Percentiles rank a stretch among this genome's conserved stretches.
Evolutionary conservation across 2,797 vertebrate species (phyloP).

Genomic region (Glyptemys insculpta): DNA sequence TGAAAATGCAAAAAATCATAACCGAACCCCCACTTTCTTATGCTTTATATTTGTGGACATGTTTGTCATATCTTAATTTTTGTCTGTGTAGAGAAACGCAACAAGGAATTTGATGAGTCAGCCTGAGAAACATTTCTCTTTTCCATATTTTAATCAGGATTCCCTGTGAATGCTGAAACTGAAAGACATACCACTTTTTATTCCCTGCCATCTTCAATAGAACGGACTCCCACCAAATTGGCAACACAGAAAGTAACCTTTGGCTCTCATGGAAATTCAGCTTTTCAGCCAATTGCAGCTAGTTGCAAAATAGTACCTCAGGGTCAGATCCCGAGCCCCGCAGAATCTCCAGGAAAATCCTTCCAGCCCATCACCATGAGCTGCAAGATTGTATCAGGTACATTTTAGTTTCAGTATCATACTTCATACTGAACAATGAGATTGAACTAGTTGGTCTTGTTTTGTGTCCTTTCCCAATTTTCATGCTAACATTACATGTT

Average conservation of each 20-base stretch:
- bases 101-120: constrained; percentile 39
- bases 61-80: not conserved
- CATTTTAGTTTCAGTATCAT: constrained; percentile 52
- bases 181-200: constrained; percentile 85
- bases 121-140: constrained; percentile 67
- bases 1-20: not conserved
- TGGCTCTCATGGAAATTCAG: constrained; percentile 95
- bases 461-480: constrained; percentile 6
- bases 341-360: constrained; percentile 96
- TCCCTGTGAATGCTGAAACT: constrained; percentile 84
- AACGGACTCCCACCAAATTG: constrained; percentile 92
- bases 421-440: not conserved
- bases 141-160: constrained; percentile 82
- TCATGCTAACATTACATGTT: constrained; percentile 6
- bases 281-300: constrained; percentile 97
- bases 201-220: constrained; percentile 86
- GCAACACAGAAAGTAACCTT: constrained; percentile 91
- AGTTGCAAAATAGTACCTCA: constrained; percentile 98
- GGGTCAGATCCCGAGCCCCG: constrained; percentile 90
- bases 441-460: constrained; percentile 25
- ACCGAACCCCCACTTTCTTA: not conserved
- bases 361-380: constrained; percentile 99
- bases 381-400: constrained; percentile 99
- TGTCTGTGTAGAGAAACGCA: constrained; percentile 36
- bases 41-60: not conserved